Conservation (phyloP, 2,113 vertebrate genomes). For the Varanus salvator region DNA sequence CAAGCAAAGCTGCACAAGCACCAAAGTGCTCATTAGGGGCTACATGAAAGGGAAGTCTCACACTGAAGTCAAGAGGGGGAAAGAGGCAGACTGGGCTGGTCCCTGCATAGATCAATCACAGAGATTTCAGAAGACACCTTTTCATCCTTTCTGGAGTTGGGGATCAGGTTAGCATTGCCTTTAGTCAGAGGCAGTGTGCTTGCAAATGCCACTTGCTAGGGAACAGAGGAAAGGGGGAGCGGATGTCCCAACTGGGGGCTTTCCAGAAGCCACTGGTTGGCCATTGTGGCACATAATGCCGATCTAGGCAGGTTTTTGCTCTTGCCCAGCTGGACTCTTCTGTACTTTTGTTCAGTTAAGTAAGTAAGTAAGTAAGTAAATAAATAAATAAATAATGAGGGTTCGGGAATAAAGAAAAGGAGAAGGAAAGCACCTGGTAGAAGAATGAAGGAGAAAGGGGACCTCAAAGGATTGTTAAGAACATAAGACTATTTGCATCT, state of each 20-base stretch:
- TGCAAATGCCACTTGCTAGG: too few relatives aligned
- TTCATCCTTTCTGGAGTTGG: slow-evolving; percentile 21
- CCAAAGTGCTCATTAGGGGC: slow-evolving; percentile 52
- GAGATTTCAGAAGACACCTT: neutral
- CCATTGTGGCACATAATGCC: too few relatives aligned
- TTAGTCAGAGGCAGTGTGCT: too few relatives aligned
- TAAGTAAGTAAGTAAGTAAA: neutral
- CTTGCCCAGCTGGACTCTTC: too few relatives aligned
- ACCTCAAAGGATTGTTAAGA: neutral
- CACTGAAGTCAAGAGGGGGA: slow-evolving; percentile 30
- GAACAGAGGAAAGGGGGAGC: too few relatives aligned
- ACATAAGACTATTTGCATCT: neutral
- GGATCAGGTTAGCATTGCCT: too few relatives aligned
- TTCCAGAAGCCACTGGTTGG: too few relatives aligned
- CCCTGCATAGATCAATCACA: neutral
- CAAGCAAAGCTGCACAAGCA: slow-evolving; percentile 54
- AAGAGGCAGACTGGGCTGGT: neutral
- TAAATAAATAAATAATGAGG: neutral
- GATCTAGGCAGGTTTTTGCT: too few relatives aligned
- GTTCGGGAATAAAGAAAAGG: neutral
- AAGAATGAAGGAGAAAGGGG: neutral
- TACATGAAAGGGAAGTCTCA: slow-evolving; percentile 34
- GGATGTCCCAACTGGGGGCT: too few relatives aligned
- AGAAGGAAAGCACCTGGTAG: neutral
- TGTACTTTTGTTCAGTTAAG: neutral